Evolutionary conservation across 2,888 invertebrate species (phyloP), one percentile per base, ranked within the genome.

Genomic region (Amorpha juglandis): DNA sequence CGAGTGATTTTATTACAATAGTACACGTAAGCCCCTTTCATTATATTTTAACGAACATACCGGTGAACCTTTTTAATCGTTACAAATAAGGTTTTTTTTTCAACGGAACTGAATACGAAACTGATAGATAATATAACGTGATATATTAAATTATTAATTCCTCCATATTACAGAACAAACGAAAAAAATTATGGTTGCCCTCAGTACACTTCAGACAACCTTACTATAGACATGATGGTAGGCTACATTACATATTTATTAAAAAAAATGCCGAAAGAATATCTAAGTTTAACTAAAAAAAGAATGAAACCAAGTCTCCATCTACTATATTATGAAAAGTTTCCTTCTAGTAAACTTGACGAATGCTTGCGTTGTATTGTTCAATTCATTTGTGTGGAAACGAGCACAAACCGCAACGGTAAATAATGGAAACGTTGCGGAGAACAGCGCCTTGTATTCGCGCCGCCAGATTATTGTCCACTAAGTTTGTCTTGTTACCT

Each of bases 371-470:
- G 78, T 76, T 87, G 85, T 87, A 88, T 86, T 85, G 84, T 87
- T 78, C 84, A 87, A 89, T 87, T 88, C 83, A 87, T 89, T 89
- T 88, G 83, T 82, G 79, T 78, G 79, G 74, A 78, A 84, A 79
- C 76, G 76, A 78, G 81, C 76, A 78, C 79, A 82, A 83, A 85
- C 85, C 82, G 79, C 81, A 69, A 73, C 80, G 74, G 84, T 83
- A 84, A 86, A 87, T 88, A 88, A 88, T 85, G 82, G 79, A 82
- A 86, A 83, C 79, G 78, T 76, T 80, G 75, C 50, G 38, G 75
- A 77, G 76, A 79, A 78, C 76, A 73, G 78, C 78, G 79, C 78
- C 80, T 77, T 81, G 83, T 80, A 80, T 80, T 79, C 75, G 72
- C 76, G 75, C 76, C 77, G 79, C 82, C 77, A 82, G 87, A 88